phyloP scores from a whole-genome alignment of 2,888 invertebrate genomes.

The Coelinius sp. region DNA sequence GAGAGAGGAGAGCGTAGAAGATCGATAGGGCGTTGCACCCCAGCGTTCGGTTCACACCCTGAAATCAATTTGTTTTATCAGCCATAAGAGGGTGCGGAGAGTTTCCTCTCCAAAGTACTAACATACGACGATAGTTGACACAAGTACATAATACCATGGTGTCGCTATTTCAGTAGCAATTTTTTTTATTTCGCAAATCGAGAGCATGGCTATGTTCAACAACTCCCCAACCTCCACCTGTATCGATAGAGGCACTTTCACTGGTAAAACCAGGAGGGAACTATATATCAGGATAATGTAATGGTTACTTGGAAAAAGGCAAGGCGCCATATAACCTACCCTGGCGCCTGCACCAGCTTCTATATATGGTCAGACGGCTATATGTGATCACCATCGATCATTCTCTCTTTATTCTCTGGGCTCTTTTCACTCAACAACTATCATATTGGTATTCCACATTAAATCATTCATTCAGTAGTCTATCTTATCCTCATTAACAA shows the following conservation, averaged over 20 bases:
- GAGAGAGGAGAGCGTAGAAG: constrained; percentile 16
- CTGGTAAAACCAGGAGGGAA: constrained; percentile 1
- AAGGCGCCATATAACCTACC: constrained; percentile 37
- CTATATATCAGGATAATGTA: constrained; percentile 28
- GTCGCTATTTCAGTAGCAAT: background rate
- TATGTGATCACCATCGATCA: constrained; percentile 16
- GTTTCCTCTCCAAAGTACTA: background rate
- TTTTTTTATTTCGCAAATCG: constrained; percentile 9
- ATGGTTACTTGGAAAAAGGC: constrained; percentile 28
- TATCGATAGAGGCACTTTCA: constrained; percentile 29
- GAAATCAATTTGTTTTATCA: constrained; percentile 31
- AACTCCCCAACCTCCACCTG: constrained; percentile 31
- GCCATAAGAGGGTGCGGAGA: background rate
- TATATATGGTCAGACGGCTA: constrained; percentile 32
- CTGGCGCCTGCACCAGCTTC: constrained; percentile 49
- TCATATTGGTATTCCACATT: background rate
- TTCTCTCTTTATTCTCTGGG: constrained; percentile 6
- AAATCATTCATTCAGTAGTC: background rate
- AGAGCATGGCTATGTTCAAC: background rate
- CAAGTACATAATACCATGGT: background rate
- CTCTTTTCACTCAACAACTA: background rate
- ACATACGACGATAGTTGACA: background rate
- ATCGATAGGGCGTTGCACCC: constrained; percentile 40
- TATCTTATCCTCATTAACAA: background rate
- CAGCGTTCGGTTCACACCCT: constrained; percentile 17